Conservation (phyloP, 2,888 invertebrate genomes). For the Gastrophysa polygoni region DNA sequence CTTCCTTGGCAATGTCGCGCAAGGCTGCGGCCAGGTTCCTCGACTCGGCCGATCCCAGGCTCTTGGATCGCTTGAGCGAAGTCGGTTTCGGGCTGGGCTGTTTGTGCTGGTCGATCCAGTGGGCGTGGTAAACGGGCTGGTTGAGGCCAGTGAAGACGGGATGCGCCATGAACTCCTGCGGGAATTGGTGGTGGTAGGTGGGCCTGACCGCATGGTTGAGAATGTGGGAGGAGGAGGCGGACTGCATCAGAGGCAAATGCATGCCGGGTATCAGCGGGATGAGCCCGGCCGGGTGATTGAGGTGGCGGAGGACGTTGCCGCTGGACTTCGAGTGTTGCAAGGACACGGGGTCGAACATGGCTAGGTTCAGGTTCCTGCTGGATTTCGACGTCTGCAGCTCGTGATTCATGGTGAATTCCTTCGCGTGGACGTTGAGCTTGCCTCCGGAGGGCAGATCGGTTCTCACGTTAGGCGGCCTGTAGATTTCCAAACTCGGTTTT, state of each 20-base stretch:
- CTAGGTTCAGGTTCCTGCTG: constrained; percentile 51
- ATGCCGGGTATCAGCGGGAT: constrained; percentile 48
- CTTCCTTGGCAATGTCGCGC: constrained; percentile 69
- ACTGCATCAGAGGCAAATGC: constrained; percentile 61
- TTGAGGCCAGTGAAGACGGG: constrained; percentile 60
- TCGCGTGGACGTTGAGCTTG: constrained; percentile 85
- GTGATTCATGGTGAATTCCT: constrained; percentile 86
- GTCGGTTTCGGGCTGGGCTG: constrained; percentile 47
- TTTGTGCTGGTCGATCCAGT: constrained; percentile 45
- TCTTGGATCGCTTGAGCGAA: constrained; percentile 77
- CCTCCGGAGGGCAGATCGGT: constrained; percentile 51
- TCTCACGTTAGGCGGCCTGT: constrained; percentile 76
- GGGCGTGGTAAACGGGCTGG: constrained; percentile 41
- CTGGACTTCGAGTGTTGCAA: constrained; percentile 61
- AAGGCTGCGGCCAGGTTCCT: constrained; percentile 71
- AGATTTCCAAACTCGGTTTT: constrained; percentile 87
- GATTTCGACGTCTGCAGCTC: constrained; percentile 59
- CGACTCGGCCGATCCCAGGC: constrained; percentile 71
- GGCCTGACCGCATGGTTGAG: constrained; percentile 67
- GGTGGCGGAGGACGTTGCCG: constrained; percentile 73
- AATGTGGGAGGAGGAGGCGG: constrained; percentile 69
- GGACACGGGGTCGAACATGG: constrained; percentile 48
- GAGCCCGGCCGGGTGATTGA: constrained; percentile 45
- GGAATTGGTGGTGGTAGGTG: constrained; percentile 62
- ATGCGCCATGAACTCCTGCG: constrained; percentile 49